Conservation (phyloP, 2,113 vertebrate genomes). For the Echinops telfairi region DNA sequence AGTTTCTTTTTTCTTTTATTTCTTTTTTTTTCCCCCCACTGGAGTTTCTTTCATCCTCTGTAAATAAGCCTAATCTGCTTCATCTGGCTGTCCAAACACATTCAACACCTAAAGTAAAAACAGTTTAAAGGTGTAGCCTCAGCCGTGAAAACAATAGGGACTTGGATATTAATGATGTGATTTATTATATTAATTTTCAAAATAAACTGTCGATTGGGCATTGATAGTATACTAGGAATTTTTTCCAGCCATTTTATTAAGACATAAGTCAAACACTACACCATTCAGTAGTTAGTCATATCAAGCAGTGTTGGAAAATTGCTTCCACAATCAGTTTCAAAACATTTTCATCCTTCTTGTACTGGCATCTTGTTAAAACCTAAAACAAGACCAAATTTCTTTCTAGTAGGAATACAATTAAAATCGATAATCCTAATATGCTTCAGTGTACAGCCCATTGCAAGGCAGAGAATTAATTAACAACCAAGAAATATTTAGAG, state of each 20-base stretch:
- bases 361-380: neutral
- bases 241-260: neutral
- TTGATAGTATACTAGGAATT: neutral
- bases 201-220: slow-evolving; percentile 1
- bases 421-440: slow-evolving; percentile 42
- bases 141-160: slow-evolving; percentile 53
- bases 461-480: slow-evolving; percentile 20
- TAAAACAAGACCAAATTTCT: slow-evolving; percentile 35
- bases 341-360: no score
- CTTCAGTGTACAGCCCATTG: neutral
- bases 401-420: slow-evolving; percentile 48
- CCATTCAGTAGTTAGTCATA: no score
- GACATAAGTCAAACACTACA: no score
- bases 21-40: neutral
- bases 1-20: no score
- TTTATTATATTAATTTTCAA: slow-evolving; percentile 24
- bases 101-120: slow-evolving; percentile 39
- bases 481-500: slow-evolving; percentile 46
- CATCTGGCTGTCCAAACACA: slow-evolving; percentile 9
- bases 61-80: slow-evolving; percentile 52
- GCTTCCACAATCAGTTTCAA: no score
- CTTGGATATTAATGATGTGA: slow-evolving; percentile 49
- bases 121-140: slow-evolving; percentile 37
- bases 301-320: no score
- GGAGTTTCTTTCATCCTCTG: neutral